Evolutionary conservation across 2,888 invertebrate genomes (phyloP), one percentile per base, ranked within the genome.

Genomic region (Melangyna quadrimaculata): DNA sequence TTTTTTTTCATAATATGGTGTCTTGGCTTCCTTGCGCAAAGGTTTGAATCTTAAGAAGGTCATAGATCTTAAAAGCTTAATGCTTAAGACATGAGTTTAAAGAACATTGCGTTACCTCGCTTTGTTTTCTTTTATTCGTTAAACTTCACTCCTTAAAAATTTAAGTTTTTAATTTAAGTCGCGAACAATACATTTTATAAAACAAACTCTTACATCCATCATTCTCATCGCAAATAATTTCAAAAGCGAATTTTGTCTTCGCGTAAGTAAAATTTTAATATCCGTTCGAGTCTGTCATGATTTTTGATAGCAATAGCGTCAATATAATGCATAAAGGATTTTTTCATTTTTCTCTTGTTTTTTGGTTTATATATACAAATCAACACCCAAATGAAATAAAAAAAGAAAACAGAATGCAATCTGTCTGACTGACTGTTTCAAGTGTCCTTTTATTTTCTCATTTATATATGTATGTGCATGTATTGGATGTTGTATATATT

Each of bases 371-470:
- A 35, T 35, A 78, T 59, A 86, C 37, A 80, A 80, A 67, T 72
- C 70, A 67, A 40, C 65, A 74, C 63, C 63, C 65, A 74, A 75
- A 75, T 67, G 35, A 37, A 37, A 35, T 55, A 59, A 32, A 67
- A 70, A 79, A 84, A 74, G 75, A 80, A 72, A 75, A 80, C 77
- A 74, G 81, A 86, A 81, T 86, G 77, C 86, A 86, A 86, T 86
- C 77, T 86, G 86, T 86, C 86, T 86, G 86, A 72, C 86, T 81
- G 84, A 86, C 81, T 86, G 86, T 81, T 86, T 78, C 81, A 86
- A 86, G 86, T 81, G 86, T 86, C 78, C 81, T 86, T 81, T 86
- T 86, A 86, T 86, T 73, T 80, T 71, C 79, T 75, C 53, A 71
- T 69, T 45, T 48, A 59, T 14, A 37, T 27, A 24, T 37, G 10